Conservation (phyloP, 2,797 vertebrate genomes). For the Leptodactylus fallax region DNA sequence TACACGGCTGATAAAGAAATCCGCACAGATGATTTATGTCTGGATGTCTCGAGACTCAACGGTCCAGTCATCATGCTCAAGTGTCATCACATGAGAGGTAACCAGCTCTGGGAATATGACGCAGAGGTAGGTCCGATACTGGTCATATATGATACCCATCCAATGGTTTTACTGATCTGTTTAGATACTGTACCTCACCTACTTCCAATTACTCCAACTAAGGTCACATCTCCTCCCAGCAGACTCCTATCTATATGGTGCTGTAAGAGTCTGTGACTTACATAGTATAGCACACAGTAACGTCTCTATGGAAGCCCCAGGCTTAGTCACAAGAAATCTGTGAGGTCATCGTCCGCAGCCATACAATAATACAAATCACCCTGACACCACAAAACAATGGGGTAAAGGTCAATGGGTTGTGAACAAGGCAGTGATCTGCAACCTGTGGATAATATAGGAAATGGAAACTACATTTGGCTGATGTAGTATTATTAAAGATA, state of each 20-base stretch:
- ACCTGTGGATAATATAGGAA: no score
- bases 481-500: no score
- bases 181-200: background rate
- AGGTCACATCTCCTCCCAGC: background rate
- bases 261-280: no score
- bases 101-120: conserved; percentile 98
- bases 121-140: conserved; percentile 84
- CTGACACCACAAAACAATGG: background rate
- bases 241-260: background rate
- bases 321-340: no score
- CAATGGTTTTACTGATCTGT: background rate
- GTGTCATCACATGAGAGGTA: conserved; percentile 98
- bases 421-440: no score
- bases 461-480: no score
- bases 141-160: background rate
- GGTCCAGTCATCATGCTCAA: conserved; percentile 97
- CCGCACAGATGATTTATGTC: conserved; percentile 93
- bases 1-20: conserved; percentile 99
- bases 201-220: background rate
- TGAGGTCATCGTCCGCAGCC: no score
- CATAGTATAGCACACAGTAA: no score
- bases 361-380: background rate
- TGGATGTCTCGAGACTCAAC: conserved; percentile 95
- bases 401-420: background rate
- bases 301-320: no score